These are phyloP conservation scores for Malachius bipustulatus DNA, from an alignment of 2,888 invertebrate genomes.

Conservation along the genomic window DNA sequence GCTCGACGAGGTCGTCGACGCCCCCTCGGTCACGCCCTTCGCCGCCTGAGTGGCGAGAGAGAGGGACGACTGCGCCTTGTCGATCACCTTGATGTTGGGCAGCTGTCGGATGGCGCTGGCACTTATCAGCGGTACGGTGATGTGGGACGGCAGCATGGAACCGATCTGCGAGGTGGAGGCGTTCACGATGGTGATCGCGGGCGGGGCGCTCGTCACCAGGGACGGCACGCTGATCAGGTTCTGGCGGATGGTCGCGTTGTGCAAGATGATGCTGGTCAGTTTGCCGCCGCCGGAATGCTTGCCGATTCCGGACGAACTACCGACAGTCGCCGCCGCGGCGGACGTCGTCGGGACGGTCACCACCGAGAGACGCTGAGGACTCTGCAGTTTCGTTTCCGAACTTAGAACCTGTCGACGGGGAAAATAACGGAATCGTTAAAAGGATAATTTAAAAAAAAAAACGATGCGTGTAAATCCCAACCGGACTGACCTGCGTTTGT, in stretches of 20 bases:
- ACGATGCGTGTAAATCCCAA: too few relatives aligned
- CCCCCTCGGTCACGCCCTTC: conserved; percentile 56
- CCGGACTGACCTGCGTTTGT: too few relatives aligned
- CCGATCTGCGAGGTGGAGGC: conserved; percentile 34
- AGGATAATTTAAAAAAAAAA: too few relatives aligned
- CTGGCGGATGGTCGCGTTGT: conserved; percentile 25
- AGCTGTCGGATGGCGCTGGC: conserved; percentile 36
- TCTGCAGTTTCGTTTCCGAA: too few relatives aligned
- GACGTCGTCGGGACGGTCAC: background rate
- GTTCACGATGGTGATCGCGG: conserved; percentile 34
- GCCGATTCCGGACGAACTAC: conserved; percentile 13
- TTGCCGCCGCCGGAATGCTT: conserved; percentile 18
- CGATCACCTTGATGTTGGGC: conserved; percentile 36
- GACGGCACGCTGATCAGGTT: conserved; percentile 30
- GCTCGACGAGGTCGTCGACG: conserved; percentile 22
- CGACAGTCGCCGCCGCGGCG: conserved; percentile 13
- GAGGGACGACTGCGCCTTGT: conserved; percentile 35
- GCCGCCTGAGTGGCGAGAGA: conserved; percentile 47
- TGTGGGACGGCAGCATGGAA: conserved; percentile 32
- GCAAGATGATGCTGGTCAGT: conserved; percentile 31
- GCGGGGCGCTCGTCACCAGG: conserved; percentile 28
- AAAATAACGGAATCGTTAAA: too few relatives aligned
- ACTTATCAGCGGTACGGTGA: conserved; percentile 35
- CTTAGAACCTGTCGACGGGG: too few relatives aligned
- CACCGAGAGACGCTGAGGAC: background rate